Conservation (phyloP, 2,797 vertebrate genomes). For the Brachyrhaphis roseni region DNA sequence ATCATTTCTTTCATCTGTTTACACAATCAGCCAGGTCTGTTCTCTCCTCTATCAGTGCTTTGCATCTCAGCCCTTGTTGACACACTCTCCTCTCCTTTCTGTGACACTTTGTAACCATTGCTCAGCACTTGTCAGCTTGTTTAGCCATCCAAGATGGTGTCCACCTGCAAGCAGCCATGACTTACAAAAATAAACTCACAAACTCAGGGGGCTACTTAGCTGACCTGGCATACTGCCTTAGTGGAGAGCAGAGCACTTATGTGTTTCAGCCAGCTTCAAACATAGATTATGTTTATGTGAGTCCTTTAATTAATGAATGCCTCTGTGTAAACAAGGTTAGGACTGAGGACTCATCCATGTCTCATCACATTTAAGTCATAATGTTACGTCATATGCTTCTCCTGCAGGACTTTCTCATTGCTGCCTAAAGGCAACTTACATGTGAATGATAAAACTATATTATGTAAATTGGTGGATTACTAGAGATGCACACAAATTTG, state of each 20-base stretch:
- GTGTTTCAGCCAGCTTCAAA: constrained; percentile 7
- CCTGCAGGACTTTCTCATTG: constrained; percentile 15
- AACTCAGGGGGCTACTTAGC: constrained; percentile 42
- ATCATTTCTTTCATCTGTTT: constrained; percentile 70
- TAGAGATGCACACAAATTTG: neutral
- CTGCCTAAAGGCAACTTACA: constrained; percentile 29
- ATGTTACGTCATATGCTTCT: neutral
- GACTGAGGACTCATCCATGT: neutral
- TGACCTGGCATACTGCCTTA: constrained; percentile 10
- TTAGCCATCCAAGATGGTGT: constrained; percentile 20
- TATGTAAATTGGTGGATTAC: neutral
- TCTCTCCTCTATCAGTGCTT: constrained; percentile 55
- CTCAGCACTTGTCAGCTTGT: constrained; percentile 38
- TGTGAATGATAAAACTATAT: constrained; percentile 34
- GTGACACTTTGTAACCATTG: constrained; percentile 58
- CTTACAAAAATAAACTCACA: constrained; percentile 59
- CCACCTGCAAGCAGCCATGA: constrained; percentile 48
- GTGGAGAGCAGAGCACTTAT: neutral
- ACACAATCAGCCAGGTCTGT: constrained; percentile 59
- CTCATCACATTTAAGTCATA: constrained; percentile 1
- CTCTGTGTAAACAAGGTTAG: neutral
- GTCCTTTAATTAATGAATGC: constrained; percentile 12
- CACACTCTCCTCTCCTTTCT: constrained; percentile 63
- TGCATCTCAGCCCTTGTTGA: constrained; percentile 67
- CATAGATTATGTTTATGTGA: constrained; percentile 7